Evolutionary conservation across 2,888 invertebrate species (phyloP), one percentile per base, ranked within the genome.

Genomic region (Ophion slaviceki): DNA sequence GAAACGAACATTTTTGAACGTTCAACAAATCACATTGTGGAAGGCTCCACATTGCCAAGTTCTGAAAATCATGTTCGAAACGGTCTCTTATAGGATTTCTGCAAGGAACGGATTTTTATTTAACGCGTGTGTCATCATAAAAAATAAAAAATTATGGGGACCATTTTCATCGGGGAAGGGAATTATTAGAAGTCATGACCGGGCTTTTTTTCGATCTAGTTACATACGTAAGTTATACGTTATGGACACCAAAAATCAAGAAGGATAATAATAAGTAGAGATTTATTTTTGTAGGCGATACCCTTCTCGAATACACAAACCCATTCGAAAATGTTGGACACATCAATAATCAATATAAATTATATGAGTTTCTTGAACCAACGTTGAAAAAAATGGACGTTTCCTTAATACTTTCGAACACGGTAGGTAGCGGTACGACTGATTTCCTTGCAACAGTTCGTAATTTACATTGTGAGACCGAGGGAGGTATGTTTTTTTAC

Each of bases 401-500:
- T 53, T 17, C 53, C 17, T 53, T 14, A 17, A 14, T 53, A 53
- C 17, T 53, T 14, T 53, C 17, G 5, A 4, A 17, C 17, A 14
- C 17, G 17, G 5, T 2, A 53, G 53, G 53, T 47, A 47, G 8
- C 14, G 11, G 20, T 28, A 20, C 4, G 20, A 40, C 61, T 36
- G 61, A 20, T 61, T 53, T 45, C n/a, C 28, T 59, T 32, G 61
- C 64, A 40, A 28, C 57, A 62, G 20, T 68, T 81, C 62, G 4
- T 32, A 32, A 32, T 53, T 45, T 24, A 1, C 70, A 20, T 47
- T 62, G 40, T 61, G 24, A 32, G 57, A 86, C 80, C 67, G 20
- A 59, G 70, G n/a, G 7, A n/a, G 53, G 53, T 17, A 17, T 40
- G 64, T 10, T 67, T 72, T 77, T 70, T 66, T 66, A 28, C 14